phyloP scores from a whole-genome alignment of 2,113 vertebrate genomes.

The Clarias gariepinus region DNA sequence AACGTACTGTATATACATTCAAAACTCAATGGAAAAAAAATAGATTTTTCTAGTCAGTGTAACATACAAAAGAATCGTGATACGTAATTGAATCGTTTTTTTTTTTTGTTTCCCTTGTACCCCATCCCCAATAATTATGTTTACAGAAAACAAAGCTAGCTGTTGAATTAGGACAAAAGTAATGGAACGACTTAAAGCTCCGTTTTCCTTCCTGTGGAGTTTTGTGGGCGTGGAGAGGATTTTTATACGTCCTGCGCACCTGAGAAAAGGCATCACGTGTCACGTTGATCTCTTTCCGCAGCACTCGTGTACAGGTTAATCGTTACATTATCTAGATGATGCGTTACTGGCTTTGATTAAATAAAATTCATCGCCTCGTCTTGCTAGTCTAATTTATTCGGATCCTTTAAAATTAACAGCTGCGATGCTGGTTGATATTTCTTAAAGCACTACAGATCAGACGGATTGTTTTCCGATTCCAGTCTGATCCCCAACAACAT shows the following conservation, averaged over 20 bases:
- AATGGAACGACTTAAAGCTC: neutral
- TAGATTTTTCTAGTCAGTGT: too few relatives aligned
- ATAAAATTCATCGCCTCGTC: neutral
- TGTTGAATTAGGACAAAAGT: neutral
- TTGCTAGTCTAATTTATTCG: too few relatives aligned
- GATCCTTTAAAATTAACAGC: neutral
- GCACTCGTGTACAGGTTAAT: neutral
- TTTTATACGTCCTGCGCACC: neutral
- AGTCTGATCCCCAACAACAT: neutral
- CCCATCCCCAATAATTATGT: neutral
- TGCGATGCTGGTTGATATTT: neutral
- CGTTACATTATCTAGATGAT: neutral
- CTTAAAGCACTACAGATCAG: neutral
- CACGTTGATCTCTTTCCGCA: neutral
- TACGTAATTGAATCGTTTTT: too few relatives aligned
- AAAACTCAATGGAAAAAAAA: too few relatives aligned
- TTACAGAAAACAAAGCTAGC: neutral
- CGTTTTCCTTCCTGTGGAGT: neutral
- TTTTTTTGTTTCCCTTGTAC: too few relatives aligned
- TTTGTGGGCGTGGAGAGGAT: neutral
- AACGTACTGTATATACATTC: too few relatives aligned
- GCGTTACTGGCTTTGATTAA: neutral
- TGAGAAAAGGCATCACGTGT: neutral
- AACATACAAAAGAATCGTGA: too few relatives aligned
- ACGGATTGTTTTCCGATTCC: neutral